Conservation (phyloP, 2,888 invertebrate species). For the Thelaira solivaga region DNA sequence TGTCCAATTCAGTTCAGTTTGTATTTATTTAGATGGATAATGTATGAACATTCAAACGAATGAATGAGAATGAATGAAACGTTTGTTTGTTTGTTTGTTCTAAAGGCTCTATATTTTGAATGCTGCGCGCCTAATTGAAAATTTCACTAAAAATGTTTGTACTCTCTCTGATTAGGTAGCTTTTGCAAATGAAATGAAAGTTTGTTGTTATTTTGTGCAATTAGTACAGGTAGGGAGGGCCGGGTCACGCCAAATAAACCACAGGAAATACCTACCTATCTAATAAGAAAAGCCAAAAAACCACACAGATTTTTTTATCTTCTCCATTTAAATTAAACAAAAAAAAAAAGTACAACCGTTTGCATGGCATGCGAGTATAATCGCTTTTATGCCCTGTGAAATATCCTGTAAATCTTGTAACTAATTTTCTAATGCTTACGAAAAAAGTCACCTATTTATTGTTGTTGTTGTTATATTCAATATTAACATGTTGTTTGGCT, state of each 20-base stretch:
- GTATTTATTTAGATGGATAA: slow-evolving; percentile 39
- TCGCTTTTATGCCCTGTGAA: slow-evolving; percentile 12
- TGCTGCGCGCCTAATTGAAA: slow-evolving; percentile 77
- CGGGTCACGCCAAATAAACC: neutral
- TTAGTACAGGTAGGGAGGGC: no score
- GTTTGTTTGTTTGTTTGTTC: slow-evolving; percentile 62
- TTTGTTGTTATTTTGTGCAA: slow-evolving; percentile 59
- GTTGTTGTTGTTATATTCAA: neutral
- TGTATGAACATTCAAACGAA: slow-evolving; percentile 46
- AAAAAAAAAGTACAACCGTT: no score
- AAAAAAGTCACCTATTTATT: neutral
- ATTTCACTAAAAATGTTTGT: slow-evolving; percentile 78
- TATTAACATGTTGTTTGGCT: no score
- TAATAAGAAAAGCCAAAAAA: neutral
- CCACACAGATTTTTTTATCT: neutral
- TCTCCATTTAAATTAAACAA: neutral
- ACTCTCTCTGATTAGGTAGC: slow-evolving; percentile 72
- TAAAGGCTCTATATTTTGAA: slow-evolving; percentile 68
- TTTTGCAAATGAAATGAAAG: slow-evolving; percentile 76
- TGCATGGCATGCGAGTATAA: neutral
- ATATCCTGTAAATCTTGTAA: slow-evolving; percentile 48
- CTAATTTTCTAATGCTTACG: slow-evolving; percentile 39
- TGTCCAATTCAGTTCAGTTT: neutral
- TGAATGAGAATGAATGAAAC: slow-evolving; percentile 37
- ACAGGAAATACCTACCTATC: neutral